These are phyloP conservation scores for Enteromius paludinosus DNA, from an alignment of 2,797 vertebrate genomes.

Conservation along the genomic window DNA sequence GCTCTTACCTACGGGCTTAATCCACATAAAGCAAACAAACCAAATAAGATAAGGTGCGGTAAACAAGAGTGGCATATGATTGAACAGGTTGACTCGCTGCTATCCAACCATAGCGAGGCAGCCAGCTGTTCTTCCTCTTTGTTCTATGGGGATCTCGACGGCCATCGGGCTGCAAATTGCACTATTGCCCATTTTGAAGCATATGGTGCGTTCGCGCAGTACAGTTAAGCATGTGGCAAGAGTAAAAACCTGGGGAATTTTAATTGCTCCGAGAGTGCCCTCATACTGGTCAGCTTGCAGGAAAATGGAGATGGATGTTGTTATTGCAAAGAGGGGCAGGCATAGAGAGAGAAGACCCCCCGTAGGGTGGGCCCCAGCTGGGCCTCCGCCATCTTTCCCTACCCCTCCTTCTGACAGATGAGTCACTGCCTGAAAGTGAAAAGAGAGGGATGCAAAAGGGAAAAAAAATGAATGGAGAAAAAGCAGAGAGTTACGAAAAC, in stretches of 20 bases:
- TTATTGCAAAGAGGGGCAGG: conserved; percentile 58
- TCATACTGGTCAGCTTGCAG: conserved; percentile 58
- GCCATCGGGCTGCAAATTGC: conserved; percentile 72
- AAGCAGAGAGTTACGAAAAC: conserved; percentile 22
- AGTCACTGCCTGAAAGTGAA: conserved; percentile 57
- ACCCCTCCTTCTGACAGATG: conserved; percentile 56
- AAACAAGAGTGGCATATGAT: conserved; percentile 55
- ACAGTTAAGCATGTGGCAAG: conserved; percentile 64
- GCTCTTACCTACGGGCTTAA: conserved; percentile 17
- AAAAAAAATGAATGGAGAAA: conserved; percentile 7
- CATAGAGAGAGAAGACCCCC: conserved; percentile 50
- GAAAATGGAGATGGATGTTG: conserved; percentile 66
- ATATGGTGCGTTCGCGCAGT: conserved; percentile 72
- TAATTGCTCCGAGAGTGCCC: conserved; percentile 61
- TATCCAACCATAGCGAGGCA: conserved; percentile 76
- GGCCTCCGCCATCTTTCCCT: conserved; percentile 29
- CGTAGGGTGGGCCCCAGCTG: conserved; percentile 52
- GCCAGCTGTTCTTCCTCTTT: conserved; percentile 77
- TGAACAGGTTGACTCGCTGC: conserved; percentile 74
- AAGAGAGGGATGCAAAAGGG: conserved; percentile 21
- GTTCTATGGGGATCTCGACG: conserved; percentile 56
- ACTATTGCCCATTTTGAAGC: conserved; percentile 73
- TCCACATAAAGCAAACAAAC: conserved; percentile 52
- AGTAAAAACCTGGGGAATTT: conserved; percentile 65
- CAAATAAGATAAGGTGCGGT: conserved; percentile 56